These are phyloP conservation scores for Harpagus bidentatus DNA, from an alignment of 2,113 vertebrate species.

Conservation along the genomic window DNA sequence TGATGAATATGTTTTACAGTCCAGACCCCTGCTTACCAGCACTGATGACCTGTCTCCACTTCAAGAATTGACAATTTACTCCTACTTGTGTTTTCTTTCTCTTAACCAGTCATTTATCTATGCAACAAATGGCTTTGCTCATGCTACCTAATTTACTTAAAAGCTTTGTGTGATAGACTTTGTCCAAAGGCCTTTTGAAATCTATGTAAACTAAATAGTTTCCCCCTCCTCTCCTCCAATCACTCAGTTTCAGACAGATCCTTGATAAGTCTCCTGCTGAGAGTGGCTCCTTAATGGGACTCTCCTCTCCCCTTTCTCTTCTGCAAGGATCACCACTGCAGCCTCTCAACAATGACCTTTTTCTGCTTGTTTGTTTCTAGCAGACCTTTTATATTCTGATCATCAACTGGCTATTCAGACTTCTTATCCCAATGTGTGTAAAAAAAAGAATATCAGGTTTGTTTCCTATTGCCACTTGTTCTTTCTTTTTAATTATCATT, in stretches of 20 bases:
- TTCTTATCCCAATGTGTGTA: background rate
- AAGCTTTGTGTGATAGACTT: background rate
- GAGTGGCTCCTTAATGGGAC: background rate
- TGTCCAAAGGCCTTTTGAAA: background rate
- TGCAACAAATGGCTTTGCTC: background rate
- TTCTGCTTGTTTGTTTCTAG: background rate
- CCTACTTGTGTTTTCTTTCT: background rate
- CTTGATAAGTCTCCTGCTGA: background rate
- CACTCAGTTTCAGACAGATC: background rate
- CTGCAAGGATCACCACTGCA: background rate
- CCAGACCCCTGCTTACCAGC: background rate
- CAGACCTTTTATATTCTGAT: background rate
- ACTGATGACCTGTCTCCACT: background rate
- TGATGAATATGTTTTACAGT: background rate
- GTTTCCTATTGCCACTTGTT: background rate
- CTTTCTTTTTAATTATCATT: background rate
- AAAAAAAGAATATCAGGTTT: background rate
- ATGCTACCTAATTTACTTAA: constrained; percentile 14
- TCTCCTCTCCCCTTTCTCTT: background rate
- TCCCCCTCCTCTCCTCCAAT: background rate
- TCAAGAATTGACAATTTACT: background rate
- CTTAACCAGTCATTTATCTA: background rate
- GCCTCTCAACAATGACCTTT: background rate
- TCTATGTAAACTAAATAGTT: background rate
- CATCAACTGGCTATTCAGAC: background rate